phyloP scores from a whole-genome alignment of 2,113 vertebrate genomes.

The Corythornis cristatus region DNA sequence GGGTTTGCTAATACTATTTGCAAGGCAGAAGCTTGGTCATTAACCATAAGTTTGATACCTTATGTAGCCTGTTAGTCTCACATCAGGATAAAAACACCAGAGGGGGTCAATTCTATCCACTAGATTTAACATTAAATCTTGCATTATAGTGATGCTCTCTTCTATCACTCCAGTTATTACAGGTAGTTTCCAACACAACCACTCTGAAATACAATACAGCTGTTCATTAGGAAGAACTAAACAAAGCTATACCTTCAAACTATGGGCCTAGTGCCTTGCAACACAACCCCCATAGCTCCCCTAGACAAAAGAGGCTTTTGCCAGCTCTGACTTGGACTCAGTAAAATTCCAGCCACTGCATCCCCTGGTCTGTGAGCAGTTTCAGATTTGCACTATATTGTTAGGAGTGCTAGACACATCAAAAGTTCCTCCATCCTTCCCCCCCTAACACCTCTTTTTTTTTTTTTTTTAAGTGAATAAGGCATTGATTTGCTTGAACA shows the following conservation, averaged over 20 bases:
- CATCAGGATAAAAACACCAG: not conserved
- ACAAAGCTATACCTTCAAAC: not conserved
- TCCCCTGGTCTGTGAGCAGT: not conserved
- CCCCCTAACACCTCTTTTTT: fast-evolving
- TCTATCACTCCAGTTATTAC: not conserved
- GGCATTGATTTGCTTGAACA: not conserved
- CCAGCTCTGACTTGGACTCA: not conserved
- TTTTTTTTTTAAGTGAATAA: not conserved
- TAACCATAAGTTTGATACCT: constrained; percentile 1
- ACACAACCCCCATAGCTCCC: not conserved
- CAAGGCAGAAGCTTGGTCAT: not conserved
- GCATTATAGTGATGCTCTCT: not conserved
- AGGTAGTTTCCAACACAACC: not conserved
- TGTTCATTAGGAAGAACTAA: not conserved
- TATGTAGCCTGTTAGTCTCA: not conserved
- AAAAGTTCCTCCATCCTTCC: not conserved
- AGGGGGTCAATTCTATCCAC: not conserved
- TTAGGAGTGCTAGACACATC: not conserved
- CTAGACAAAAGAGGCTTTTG: not conserved
- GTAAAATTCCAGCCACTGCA: not conserved
- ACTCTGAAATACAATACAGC: not conserved
- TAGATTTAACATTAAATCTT: not conserved
- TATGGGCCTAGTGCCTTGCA: not conserved
- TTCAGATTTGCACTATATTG: not conserved
- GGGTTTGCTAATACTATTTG: constrained; percentile 15